A percentile compares a stretch with the other conserved stretches of the same genome.
These are phyloP conservation scores for Bos javanicus DNA, from an alignment of 2,113 vertebrate genomes.

Conservation along the genomic window DNA sequence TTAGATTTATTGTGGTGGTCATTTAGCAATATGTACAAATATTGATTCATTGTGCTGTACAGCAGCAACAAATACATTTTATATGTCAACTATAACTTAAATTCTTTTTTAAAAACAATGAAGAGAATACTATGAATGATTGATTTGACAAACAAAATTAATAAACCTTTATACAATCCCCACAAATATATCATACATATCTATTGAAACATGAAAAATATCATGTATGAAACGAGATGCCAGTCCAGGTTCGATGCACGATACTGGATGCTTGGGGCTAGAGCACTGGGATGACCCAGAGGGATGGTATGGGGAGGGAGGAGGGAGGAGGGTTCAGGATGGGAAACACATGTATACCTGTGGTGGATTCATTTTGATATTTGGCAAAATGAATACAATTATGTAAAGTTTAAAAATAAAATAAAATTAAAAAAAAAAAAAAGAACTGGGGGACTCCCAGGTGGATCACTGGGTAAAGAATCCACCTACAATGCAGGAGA, in stretches of 20 bases:
- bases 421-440: too few relatives aligned
- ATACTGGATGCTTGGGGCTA: too few relatives aligned
- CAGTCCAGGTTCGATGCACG: too few relatives aligned
- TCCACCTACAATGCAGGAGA: accelerated
- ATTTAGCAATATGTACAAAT: neutral
- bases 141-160: neutral
- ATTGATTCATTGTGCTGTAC: neutral
- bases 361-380: too few relatives aligned
- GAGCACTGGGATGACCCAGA: too few relatives aligned
- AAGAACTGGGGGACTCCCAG: neutral
- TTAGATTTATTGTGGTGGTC: neutral
- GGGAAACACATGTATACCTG: too few relatives aligned
- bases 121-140: neutral
- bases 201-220: neutral
- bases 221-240: too few relatives aligned
- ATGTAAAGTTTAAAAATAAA: too few relatives aligned
- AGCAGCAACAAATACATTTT: neutral
- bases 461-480: neutral
- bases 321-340: too few relatives aligned
- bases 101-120: neutral
- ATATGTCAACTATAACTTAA: neutral
- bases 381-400: too few relatives aligned
- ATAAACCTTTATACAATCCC: neutral
- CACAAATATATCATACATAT: neutral
- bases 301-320: too few relatives aligned